A percentile compares a stretch with the other conserved stretches of the same genome.
These are phyloP conservation scores for Blastomussa wellsi DNA, from an alignment of 92 coral and sea anemone genomes.

Conservation along the genomic window DNA sequence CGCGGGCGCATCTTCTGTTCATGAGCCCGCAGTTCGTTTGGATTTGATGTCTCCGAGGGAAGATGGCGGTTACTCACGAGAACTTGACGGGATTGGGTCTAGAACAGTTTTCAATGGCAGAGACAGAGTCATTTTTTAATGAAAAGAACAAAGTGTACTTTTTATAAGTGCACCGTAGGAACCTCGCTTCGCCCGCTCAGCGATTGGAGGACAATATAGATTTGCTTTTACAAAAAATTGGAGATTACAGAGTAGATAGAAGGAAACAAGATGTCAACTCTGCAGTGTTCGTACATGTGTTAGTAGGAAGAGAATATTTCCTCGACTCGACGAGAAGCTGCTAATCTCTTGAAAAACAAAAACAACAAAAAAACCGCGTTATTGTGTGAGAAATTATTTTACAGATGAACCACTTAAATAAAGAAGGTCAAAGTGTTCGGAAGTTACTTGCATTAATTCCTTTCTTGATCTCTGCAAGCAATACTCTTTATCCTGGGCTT, in stretches of 20 bases:
- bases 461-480: no score
- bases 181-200: not conserved
- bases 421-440: no score
- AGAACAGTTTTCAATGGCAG: conserved; percentile 55
- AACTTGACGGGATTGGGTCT: conserved; percentile 71
- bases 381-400: no score
- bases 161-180: not conserved
- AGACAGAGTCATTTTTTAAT: conserved; percentile 69
- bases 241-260: not conserved
- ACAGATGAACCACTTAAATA: no score
- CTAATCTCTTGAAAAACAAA: no score
- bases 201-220: not conserved
- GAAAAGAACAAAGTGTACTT: not conserved
- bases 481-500: no score
- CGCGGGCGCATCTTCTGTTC: conserved; percentile 59
- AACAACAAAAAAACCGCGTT: no score
- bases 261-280: not conserved
- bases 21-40: conserved; percentile 81
- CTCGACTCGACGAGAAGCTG: no score
- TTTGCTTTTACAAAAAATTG: not conserved
- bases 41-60: conserved; percentile 90
- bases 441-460: no score
- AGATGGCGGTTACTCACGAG: conserved; percentile 66
- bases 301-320: not conserved
- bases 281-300: not conserved